Percentiles rank a stretch among this genome's conserved stretches.
These are phyloP conservation scores for Gnatocerus cornutus DNA, from an alignment of 2,888 invertebrate species.

Conservation along the genomic window DNA sequence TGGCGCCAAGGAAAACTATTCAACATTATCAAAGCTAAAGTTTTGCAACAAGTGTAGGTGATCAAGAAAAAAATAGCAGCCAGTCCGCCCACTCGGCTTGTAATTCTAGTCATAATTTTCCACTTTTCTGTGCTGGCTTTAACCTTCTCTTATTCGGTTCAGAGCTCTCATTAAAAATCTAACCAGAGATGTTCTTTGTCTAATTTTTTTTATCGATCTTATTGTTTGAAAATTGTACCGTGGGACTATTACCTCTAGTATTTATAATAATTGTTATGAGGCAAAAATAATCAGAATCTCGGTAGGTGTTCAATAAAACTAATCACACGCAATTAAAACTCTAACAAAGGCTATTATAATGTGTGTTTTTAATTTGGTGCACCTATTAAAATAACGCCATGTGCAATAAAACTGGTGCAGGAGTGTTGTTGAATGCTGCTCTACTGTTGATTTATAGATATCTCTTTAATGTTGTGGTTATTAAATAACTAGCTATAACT, in stretches of 20 bases:
- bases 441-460: conserved; percentile 10
- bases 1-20: conserved; percentile 49
- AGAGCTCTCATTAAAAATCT: conserved; percentile 31
- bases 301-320: conserved; percentile 51
- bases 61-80: conserved; percentile 48
- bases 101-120: conserved; percentile 45
- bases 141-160: conserved; percentile 35
- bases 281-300: conserved; percentile 48
- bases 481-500: conserved; percentile 5
- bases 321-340: conserved; percentile 47
- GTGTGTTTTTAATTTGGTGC: conserved; percentile 45
- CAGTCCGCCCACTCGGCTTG: conserved; percentile 46
- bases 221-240: conserved; percentile 40
- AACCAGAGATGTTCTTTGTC: not conserved
- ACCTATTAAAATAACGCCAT: conserved; percentile 30
- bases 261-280: conserved; percentile 22
- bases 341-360: conserved; percentile 38
- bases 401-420: conserved; percentile 30
- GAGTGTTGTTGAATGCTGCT: not conserved
- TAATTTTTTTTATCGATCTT: not conserved
- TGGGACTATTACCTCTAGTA: conserved; percentile 22
- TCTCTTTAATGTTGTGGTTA: conserved; percentile 6
- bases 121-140: conserved; percentile 40
- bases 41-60: conserved; percentile 50
- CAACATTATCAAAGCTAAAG: conserved; percentile 38